Base-by-base conservation (phyloP, 2,888 invertebrate genomes). In the Ochropleura leucogaster region DNA sequence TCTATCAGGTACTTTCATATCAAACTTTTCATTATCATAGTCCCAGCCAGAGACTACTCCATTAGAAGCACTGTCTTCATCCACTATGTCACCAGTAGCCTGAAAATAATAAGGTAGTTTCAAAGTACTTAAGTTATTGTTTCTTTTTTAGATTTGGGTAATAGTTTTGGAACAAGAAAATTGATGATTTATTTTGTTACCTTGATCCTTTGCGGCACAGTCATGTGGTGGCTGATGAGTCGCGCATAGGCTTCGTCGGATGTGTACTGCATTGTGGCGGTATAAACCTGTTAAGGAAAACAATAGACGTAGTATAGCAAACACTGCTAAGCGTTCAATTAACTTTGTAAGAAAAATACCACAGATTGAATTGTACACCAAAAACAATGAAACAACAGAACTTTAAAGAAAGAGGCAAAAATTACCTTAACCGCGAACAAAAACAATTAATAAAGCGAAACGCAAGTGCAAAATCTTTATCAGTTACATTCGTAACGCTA, bases 1-100 rank as follows among this genome's bases (percentile, higher is more conserved):
- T 91, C 99, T 97, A 90, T 99, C 99, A 4, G 99, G 99, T 55
- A 99, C 99, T 91, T 98, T 98, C 99, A 99, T 99, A 88, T 98
- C 98, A 93, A 98, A 97, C 94, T 98, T 98, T 87, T 98, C 98
- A 88, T 97, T 97, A 79, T 97, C 97, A 91, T 97, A 97, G 85
- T 97, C 97, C 98, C 98, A 98, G 60, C 97, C 97, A 72, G 92
- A 86, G 81, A 97, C 97, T 72, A 97, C 94, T 83, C 97, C 97
- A 92, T 97, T 97, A 12, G 97, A 95, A n/a, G 96, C 90, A 87
- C 94, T 92, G 70, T 98, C 98, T 72, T 97, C 97, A 88, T 97
- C 98, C 42, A 96, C 96, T 85, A 96, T 97, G 89, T 97, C 97
- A 18, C 98, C 98, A 84, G 97, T 97, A 73, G 98, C 98, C 94